Conservation (phyloP, 2,797 vertebrate genomes). For the Nasua narica region DNA sequence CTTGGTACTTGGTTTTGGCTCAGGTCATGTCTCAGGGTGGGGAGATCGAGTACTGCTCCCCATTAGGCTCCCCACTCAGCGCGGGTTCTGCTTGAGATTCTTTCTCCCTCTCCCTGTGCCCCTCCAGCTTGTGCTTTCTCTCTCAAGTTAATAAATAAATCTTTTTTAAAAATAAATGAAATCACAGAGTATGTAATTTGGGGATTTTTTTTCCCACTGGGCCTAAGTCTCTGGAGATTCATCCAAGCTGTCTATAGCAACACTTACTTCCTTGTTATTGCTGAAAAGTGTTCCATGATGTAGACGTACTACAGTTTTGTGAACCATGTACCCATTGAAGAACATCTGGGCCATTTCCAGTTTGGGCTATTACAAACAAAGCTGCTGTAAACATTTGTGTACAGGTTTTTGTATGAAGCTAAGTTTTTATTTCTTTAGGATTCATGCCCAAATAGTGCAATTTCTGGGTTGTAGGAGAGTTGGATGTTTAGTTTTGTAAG, state of each 20-base stretch:
- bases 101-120: not conserved
- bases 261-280: not conserved
- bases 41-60: not conserved
- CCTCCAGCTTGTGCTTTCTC: not conserved
- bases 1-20: not conserved
- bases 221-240: not conserved
- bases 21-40: not conserved
- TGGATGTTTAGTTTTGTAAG: constrained; percentile 17
- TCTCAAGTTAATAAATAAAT: not conserved
- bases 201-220: not conserved
- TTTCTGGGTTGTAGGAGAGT: not conserved
- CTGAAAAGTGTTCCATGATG: not conserved
- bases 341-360: not conserved
- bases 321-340: not conserved
- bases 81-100: not conserved
- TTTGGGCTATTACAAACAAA: not conserved
- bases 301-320: not conserved
- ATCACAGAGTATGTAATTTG: not conserved
- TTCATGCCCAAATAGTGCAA: not conserved
- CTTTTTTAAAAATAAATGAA: not conserved
- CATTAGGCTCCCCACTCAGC: not conserved
- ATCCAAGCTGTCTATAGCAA: not conserved
- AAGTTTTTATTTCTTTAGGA: not conserved
- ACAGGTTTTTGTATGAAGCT: not conserved
- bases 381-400: not conserved